phyloP scores from a whole-genome alignment of 2,113 vertebrate species.

The Proterorhinus semilunaris region DNA sequence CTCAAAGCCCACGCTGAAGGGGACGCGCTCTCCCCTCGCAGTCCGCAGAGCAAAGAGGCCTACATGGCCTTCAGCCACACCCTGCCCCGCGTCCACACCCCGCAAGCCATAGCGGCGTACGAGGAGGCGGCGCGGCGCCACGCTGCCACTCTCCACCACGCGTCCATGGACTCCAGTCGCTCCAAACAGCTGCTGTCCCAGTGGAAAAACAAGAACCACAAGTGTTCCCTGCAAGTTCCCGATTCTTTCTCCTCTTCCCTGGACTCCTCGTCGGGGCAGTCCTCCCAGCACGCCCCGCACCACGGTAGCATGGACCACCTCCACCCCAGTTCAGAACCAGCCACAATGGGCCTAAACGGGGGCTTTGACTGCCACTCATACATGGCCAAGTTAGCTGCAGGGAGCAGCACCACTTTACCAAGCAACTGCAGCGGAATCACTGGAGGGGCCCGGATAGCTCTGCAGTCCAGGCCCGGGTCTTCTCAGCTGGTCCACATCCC shows the following conservation, averaged over 20 bases:
- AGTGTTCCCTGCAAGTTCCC: slow-evolving; percentile 79
- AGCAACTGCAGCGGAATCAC: slow-evolving; percentile 86
- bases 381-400: slow-evolving; percentile 85
- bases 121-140: slow-evolving; percentile 88
- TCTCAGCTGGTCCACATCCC: slow-evolving; percentile 97
- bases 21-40: slow-evolving; percentile 48
- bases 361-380: slow-evolving; percentile 67
- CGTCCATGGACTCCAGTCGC: slow-evolving; percentile 91
- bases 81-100: slow-evolving; percentile 89
- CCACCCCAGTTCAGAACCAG: slow-evolving; percentile 86
- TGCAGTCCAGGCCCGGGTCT: slow-evolving; percentile 92
- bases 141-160: slow-evolving; percentile 83
- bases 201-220: slow-evolving; percentile 94
- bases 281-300: slow-evolving; percentile 75
- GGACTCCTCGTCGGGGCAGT: slow-evolving; percentile 83
- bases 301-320: slow-evolving; percentile 88
- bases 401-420: slow-evolving; percentile 81
- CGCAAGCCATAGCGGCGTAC: slow-evolving; percentile 76
- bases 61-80: slow-evolving; percentile 95
- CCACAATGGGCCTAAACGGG: slow-evolving; percentile 84
- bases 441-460: slow-evolving; percentile 86
- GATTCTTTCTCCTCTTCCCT: slow-evolving; percentile 59
- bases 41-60: slow-evolving; percentile 61
- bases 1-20: slow-evolving; percentile 80
- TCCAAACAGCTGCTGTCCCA: slow-evolving; percentile 96